Conservation (phyloP, 2,888 invertebrate species). For the Nowickia ferox region DNA sequence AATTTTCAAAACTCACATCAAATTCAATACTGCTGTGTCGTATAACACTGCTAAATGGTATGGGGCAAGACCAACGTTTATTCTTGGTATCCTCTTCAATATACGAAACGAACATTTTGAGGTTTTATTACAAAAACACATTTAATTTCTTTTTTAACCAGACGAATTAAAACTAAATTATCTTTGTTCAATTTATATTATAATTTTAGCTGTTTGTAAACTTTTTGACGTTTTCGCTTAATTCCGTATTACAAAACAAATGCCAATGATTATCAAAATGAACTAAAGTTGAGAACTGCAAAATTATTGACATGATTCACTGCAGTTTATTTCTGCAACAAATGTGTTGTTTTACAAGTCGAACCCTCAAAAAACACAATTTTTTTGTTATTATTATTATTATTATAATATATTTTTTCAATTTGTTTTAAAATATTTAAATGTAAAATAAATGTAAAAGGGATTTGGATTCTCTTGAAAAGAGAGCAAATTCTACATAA, state of each 20-base stretch:
- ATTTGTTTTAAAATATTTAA: conserved; percentile 25
- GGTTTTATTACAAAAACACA: conserved; percentile 19
- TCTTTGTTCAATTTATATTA: not conserved
- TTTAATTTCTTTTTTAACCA: conserved; percentile 27
- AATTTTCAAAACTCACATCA: conserved; percentile 61
- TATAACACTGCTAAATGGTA: conserved; percentile 54
- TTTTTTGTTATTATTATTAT: conserved; percentile 23
- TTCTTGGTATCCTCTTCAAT: conserved; percentile 59
- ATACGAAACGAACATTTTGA: conserved; percentile 68
- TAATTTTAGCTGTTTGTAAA: conserved; percentile 1
- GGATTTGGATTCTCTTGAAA: conserved; percentile 13
- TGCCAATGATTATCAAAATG: conserved; percentile 52
- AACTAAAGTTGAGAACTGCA: conserved; percentile 51
- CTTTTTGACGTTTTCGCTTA: not conserved
- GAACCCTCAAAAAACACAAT: conserved; percentile 34
- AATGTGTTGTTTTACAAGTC: conserved; percentile 1
- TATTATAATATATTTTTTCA: conserved; percentile 44
- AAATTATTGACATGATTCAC: conserved; percentile 51
- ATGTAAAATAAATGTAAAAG: not conserved
- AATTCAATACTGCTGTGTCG: conserved; percentile 67
- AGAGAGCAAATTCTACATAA: conserved; percentile 26
- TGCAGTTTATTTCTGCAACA: conserved; percentile 27
- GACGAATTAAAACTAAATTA: not conserved
- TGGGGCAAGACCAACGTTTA: conserved; percentile 68
- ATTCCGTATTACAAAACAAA: conserved; percentile 26